Percentiles rank a stretch among this genome's conserved stretches.
Evolutionary conservation across 2,113 vertebrate species (phyloP).

Genomic region (Gallinago paraguaiae): DNA sequence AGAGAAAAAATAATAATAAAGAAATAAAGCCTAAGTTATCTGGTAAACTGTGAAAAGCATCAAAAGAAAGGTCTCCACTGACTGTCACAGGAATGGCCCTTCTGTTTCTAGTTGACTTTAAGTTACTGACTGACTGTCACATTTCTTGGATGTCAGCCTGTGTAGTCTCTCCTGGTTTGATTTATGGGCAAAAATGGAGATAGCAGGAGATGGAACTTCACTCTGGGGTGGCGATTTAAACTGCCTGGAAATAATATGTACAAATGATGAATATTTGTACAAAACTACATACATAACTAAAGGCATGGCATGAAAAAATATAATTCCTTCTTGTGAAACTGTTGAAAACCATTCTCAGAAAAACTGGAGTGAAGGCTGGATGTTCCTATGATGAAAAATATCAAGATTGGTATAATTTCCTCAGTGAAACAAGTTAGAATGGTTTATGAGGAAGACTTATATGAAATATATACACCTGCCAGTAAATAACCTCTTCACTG

Average conservation of each 20-base stretch:
- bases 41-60: neutral
- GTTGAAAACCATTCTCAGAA: neutral
- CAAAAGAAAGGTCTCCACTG: neutral
- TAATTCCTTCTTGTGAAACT: neutral
- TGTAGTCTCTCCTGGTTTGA: neutral
- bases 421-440: neutral
- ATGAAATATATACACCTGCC: neutral
- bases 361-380: neutral
- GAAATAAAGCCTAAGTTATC: neutral
- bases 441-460: neutral
- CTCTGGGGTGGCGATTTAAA: neutral
- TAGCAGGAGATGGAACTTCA: neutral
- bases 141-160: neutral
- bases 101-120: neutral
- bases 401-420: neutral
- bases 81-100: neutral
- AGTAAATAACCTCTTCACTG: constrained; percentile 38
- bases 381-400: neutral
- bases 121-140: neutral
- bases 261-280: neutral
- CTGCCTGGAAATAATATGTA: neutral
- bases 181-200: neutral
- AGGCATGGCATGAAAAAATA: fast-evolving
- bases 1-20: neutral
- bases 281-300: neutral